phyloP scores from a whole-genome alignment of 2,797 vertebrate species.

The Hypotaenidia philippensis region DNA sequence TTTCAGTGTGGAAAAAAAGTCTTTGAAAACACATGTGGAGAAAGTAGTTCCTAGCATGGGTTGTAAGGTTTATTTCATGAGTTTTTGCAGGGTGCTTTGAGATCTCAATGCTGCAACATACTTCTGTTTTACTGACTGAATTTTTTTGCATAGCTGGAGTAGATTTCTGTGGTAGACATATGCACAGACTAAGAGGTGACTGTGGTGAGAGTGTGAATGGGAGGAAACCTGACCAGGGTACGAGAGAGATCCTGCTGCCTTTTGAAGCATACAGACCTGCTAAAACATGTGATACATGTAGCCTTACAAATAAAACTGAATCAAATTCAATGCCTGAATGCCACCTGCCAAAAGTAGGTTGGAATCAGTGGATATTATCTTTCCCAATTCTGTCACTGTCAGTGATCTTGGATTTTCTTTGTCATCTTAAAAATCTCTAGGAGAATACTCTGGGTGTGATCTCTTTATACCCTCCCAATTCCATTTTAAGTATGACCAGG shows the following conservation, averaged over 20 bases:
- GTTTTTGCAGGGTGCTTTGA: neutral
- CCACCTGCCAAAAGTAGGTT: neutral
- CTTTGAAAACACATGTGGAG: neutral
- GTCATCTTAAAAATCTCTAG: neutral
- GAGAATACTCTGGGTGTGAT: neutral
- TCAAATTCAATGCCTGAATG: neutral
- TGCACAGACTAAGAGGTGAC: neutral
- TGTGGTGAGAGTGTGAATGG: neutral
- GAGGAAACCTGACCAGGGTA: neutral
- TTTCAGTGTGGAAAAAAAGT: neutral
- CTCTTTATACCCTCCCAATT: constrained; percentile 18
- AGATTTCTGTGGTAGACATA: neutral
- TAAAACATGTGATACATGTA: neutral
- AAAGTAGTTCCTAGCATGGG: neutral
- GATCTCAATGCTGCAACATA: neutral
- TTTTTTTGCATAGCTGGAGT: neutral
- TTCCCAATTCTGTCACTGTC: neutral
- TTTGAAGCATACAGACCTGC: neutral
- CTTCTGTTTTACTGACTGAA: neutral
- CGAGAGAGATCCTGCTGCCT: neutral
- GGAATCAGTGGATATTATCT: neutral
- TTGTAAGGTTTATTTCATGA: neutral
- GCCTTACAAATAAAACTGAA: neutral
- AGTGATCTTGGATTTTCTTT: constrained; percentile 1
- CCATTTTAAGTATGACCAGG: constrained; percentile 30